These are phyloP conservation scores for Lycaon pictus DNA, from an alignment of 2,113 vertebrate species.

Conservation along the genomic window DNA sequence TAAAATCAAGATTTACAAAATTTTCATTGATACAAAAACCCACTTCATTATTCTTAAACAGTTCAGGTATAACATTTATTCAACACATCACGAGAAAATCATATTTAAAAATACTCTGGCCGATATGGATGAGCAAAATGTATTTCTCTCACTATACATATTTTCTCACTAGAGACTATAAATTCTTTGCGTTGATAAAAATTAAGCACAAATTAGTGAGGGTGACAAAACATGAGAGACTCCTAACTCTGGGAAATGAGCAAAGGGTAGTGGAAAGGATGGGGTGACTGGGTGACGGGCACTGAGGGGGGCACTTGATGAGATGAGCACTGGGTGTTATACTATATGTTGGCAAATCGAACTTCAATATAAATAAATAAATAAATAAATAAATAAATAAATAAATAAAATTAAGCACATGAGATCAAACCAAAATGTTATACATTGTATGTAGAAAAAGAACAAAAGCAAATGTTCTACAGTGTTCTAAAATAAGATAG, in stretches of 20 bases:
- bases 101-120: constrained; percentile 37
- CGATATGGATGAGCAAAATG: neutral
- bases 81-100: neutral
- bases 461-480: constrained; percentile 58
- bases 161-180: constrained; percentile 45
- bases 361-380: too few relatives aligned
- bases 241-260: too few relatives aligned
- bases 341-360: too few relatives aligned
- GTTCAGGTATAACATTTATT: neutral
- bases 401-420: neutral
- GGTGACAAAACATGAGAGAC: too few relatives aligned
- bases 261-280: too few relatives aligned
- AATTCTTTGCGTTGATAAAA: constrained; percentile 71
- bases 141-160: constrained; percentile 3
- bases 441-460: constrained; percentile 72
- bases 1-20: constrained; percentile 22
- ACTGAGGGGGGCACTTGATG: too few relatives aligned
- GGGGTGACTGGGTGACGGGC: too few relatives aligned
- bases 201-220: constrained; percentile 17
- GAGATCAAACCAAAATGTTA: constrained; percentile 68
- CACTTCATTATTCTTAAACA: neutral
- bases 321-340: too few relatives aligned
- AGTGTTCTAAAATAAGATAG: constrained; percentile 50
- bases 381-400: too few relatives aligned
- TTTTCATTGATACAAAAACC: neutral